Conservation (phyloP, 2,888 invertebrate species). For the Leuctra nigra region DNA sequence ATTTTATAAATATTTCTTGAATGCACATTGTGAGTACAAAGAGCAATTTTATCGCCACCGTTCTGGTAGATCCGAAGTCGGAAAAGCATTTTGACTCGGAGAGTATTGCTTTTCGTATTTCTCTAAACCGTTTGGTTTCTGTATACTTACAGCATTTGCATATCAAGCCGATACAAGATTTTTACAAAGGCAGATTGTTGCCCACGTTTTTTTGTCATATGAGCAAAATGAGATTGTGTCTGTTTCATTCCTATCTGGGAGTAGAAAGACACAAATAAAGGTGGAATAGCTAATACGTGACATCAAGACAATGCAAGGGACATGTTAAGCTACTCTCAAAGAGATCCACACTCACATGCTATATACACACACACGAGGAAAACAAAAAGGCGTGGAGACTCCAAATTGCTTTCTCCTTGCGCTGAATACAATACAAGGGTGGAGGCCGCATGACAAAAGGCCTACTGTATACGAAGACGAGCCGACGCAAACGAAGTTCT, state of each 20-base stretch:
- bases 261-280: slow-evolving; percentile 10
- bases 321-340: slow-evolving; percentile 4
- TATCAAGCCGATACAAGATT: too few species aligned
- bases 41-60: too few species aligned
- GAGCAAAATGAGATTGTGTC: background rate
- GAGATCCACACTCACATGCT: background rate
- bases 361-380: slow-evolving; percentile 1
- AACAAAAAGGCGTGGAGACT: slow-evolving; percentile 4
- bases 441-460: background rate
- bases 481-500: slow-evolving; percentile 1
- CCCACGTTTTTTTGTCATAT: too few species aligned
- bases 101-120: too few species aligned
- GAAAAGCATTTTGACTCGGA: too few species aligned
- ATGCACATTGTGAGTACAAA: too few species aligned
- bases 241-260: background rate
- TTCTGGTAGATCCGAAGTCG: too few species aligned
- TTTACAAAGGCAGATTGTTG: too few species aligned
- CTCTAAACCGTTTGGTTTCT: too few species aligned
- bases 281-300: slow-evolving; percentile 16
- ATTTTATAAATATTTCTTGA: too few species aligned
- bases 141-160: too few species aligned
- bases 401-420: slow-evolving; percentile 14
- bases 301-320: background rate
- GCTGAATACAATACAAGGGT: background rate
- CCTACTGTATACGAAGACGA: background rate